phyloP scores from a whole-genome alignment of 2,888 invertebrate genomes.

The Didymodactylos carnosus region DNA sequence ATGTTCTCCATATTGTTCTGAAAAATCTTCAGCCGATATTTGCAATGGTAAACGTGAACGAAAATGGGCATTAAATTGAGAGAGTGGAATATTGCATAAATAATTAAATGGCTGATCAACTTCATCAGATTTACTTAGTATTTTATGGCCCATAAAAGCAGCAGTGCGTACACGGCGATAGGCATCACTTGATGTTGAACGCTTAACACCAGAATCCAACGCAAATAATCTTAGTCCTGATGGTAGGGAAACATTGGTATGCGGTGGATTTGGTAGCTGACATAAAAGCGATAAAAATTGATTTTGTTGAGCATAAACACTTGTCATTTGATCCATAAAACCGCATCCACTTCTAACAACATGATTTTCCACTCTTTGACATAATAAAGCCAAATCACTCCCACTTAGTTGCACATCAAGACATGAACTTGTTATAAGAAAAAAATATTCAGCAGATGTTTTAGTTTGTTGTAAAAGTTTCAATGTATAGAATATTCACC shows the following conservation, averaged over 20 bases:
- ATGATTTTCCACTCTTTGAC: background rate
- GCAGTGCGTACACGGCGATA: background rate
- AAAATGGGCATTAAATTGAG: background rate
- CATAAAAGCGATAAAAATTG: background rate
- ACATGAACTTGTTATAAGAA: background rate
- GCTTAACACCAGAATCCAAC: background rate
- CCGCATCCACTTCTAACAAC: background rate
- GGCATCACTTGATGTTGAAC: background rate
- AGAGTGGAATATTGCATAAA: background rate
- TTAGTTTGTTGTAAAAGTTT: background rate
- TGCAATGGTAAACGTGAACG: background rate
- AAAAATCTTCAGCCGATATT: background rate
- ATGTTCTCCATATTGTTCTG: background rate
- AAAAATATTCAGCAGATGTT: background rate
- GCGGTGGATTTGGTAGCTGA: background rate
- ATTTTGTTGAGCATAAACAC: background rate
- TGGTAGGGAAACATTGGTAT: background rate
- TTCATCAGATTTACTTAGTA: background rate
- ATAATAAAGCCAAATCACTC: background rate
- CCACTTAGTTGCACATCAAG: background rate
- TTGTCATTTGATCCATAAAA: background rate
- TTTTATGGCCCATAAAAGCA: background rate
- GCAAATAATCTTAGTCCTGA: background rate
- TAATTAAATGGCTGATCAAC: no score
- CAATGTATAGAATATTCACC: no score